Evolutionary conservation across 1,140 invertebrate genomes (phyloP), one percentile per base, ranked within the genome.

Genomic region (Myzus persicae): DNA sequence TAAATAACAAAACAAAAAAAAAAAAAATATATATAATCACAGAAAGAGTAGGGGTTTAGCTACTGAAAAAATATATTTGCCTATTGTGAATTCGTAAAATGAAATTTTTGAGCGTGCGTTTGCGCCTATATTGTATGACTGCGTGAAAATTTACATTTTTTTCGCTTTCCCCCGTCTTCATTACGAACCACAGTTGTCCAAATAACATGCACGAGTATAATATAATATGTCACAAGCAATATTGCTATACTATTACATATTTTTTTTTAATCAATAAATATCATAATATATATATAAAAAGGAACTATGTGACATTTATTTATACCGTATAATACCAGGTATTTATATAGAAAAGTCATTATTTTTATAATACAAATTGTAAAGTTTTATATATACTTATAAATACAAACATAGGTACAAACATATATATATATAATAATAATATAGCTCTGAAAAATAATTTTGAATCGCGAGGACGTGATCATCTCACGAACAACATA

Each of bases 381-480:
- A 82, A 84, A 93, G 91, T 93, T 93, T 51, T 93, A 91, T 93
- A 93, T 93, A 93, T 93, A 93, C 91, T 93, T 93, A 93, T 93
- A 93, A 93, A 93, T 93, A 93, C 91, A 93, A 93, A 93, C 46
- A 93, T 93, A 93, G 91, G 81, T 93, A 93, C 91, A 93, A 93
- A 93, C 91, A 93, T 93, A 85, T 93, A 93, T 84, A 48, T 91
- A 91, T 76, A 76, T 54, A 91, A 81, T 91, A 81, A 91, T 91
- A 93, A 93, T 93, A 93, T 93, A 93, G 91, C 91, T 93, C 91
- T 93, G 91, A 93, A 85, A 92, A 93, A 84, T 84, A 82, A 84
- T 93, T 93, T 93, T 85, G 46, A 84, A 93, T 93, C 91, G 81
- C 91, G 44, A 85, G 46, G 46, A 84, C 46, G 46, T 67, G 76